Percentiles rank a stretch among this genome's conserved stretches.
phyloP scores from a whole-genome alignment of 2,888 invertebrate genomes.

The Taenaris catops region DNA sequence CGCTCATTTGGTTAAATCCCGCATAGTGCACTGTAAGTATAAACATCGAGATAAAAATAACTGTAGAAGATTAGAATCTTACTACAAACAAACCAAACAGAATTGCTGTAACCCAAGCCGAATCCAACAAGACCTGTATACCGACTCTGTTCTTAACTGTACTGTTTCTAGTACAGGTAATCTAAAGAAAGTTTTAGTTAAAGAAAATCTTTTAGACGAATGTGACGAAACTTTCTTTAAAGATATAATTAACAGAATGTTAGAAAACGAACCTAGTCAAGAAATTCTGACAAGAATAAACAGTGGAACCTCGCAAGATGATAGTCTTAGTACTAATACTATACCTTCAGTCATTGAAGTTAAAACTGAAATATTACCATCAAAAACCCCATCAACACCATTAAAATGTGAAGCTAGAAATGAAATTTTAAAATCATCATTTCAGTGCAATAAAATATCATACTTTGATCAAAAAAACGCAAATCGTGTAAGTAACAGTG shows the following conservation, averaged over 20 bases:
- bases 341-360: conserved; percentile 20
- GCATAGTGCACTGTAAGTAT: conserved; percentile 37
- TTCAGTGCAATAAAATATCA: not conserved
- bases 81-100: conserved; percentile 14
- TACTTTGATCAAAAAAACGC: not conserved
- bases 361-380: conserved; percentile 1
- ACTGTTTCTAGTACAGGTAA: conserved; percentile 34
- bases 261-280: conserved; percentile 36
- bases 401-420: not conserved
- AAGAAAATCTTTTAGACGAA: conserved; percentile 39
- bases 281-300: conserved; percentile 35
- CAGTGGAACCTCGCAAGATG: conserved; percentile 26
- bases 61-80: conserved; percentile 29
- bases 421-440: not conserved
- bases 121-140: conserved; percentile 29
- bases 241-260: conserved; percentile 28
- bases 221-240: conserved; percentile 25
- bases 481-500: not conserved
- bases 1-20: conserved; percentile 29
- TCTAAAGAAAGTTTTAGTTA: conserved; percentile 39
- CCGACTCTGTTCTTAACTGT: conserved; percentile 32
- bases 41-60: conserved; percentile 27
- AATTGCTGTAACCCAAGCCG: conserved; percentile 16
- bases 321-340: conserved; percentile 5
- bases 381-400: not conserved